Base-by-base conservation (phyloP, 2,797 vertebrate genomes). In the Ataeniobius toweri region DNA sequence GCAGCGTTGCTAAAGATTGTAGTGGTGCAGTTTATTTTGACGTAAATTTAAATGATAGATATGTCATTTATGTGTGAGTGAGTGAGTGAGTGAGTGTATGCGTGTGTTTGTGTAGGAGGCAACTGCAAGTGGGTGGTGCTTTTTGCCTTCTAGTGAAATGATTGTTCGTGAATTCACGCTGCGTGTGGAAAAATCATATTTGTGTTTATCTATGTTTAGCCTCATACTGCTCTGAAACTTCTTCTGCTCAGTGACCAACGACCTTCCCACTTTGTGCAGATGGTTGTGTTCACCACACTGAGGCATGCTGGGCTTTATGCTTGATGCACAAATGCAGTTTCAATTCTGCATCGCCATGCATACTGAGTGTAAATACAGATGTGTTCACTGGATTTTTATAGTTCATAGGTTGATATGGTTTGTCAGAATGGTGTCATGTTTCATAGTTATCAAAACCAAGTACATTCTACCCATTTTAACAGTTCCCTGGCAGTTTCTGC, bases 91-190 rank as follows among this genome's bases (percentile, higher is more conserved):
- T 58, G 74, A 74, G 77, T 81, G 86, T 71, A 75, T 65, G 74
- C 53, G 77, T 76, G 77, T 70, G 79, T 75, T 75, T 80, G 85
- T 86, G 91, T 86, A 81, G 85, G 90, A 80, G 83, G 83, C 44
- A 67, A 78, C 53, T 76, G 70, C 80, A 76, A 59, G 89, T 93
- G 86, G 89, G 91, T 79, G 88, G 82, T 87, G 82, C 83, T 83
- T 88, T 88, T 82, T 89, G 75, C 84, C 68, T 87, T 91, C 75
- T 84, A 85, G 84, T 81, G 84, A 85, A 80, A 76, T 67, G 81
- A 92, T 77, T 75, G 80, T 85, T 89, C 76, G 36, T 75, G 84
- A 81, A 76, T 81, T 83, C 63, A 69, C 65, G 71, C 76, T 28
- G 22, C 68, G 56, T 68, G 55, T 63, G 75, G 72, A 74, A 73